phyloP scores from a whole-genome alignment of 37 sponge, comb jelly and placozoan species.

The Theonella swinhoei region DNA sequence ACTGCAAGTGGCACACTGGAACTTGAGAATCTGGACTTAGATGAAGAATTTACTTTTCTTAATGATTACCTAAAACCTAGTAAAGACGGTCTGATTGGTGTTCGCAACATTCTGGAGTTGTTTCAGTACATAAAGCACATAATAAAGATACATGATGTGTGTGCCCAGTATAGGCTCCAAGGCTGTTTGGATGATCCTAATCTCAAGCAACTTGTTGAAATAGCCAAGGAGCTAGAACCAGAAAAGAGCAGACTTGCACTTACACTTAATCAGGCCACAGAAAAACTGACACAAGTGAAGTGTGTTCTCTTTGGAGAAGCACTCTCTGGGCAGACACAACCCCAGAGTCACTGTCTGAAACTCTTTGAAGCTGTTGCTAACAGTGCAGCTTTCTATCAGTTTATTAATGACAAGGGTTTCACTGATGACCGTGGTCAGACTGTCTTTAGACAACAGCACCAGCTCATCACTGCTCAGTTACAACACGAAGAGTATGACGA shows the following conservation, averaged over 20 bases:
- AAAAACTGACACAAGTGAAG: constrained; percentile 32
- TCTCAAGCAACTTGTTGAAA: constrained; percentile 35
- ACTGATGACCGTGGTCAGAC: constrained; percentile 44
- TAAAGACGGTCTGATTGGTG: constrained; percentile 41
- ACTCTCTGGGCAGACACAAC: no score
- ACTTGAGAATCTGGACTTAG: constrained; percentile 43
- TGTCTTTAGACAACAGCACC: constrained; percentile 30
- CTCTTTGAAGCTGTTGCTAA: no score
- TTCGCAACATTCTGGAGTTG: constrained; percentile 65
- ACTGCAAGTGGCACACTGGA: constrained; percentile 44
- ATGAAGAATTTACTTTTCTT: constrained; percentile 48
- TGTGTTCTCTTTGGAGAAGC: constrained; percentile 13
- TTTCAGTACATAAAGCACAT: constrained; percentile 66
- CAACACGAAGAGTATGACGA: no score
- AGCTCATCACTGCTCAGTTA: constrained; percentile 65
- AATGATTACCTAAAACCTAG: background rate
- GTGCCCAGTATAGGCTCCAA: constrained; percentile 63
- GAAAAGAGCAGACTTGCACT: constrained; percentile 29
- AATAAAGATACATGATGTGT: constrained; percentile 56
- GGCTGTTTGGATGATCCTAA: constrained; percentile 59
- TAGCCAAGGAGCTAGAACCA: constrained; percentile 34
- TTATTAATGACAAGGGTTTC: constrained; percentile 65
- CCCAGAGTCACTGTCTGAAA: no score
- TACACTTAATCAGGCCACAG: constrained; percentile 29
- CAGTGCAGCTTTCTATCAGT: constrained; percentile 72